phyloP scores from a whole-genome alignment of 30 jellyfish, hydroid and myxozoan species.

The Turritopsis rubra region DNA sequence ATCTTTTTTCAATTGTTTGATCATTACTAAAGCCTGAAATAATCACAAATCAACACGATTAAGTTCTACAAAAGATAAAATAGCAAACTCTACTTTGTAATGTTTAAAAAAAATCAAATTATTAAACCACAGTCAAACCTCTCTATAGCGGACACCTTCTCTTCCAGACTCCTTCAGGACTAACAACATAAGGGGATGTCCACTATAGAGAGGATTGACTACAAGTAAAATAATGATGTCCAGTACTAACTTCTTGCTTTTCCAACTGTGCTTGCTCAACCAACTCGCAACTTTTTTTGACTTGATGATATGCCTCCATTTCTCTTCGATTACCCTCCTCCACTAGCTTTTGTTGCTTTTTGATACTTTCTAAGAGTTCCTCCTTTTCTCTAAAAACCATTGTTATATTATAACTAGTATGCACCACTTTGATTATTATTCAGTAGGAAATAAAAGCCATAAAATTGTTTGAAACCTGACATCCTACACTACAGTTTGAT shows the following conservation, averaged over 20 bases:
- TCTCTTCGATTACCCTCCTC: conserved; percentile 44
- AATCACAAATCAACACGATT: neutral
- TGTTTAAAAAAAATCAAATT: too few species aligned
- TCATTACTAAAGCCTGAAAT: conserved; percentile 2
- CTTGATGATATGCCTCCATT: conserved; percentile 65
- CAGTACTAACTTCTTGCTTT: conserved; percentile 55
- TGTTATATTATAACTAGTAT: neutral
- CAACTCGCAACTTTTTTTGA: conserved; percentile 73
- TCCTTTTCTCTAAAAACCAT: conserved; percentile 40
- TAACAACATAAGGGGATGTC: neutral
- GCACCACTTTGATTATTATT: neutral
- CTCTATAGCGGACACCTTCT: too few species aligned
- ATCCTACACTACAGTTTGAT: too few species aligned
- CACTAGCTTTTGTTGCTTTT: conserved; percentile 44
- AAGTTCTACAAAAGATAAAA: too few species aligned
- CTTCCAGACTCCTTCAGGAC: too few species aligned
- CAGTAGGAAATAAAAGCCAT: too few species aligned
- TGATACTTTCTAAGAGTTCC: conserved; percentile 47
- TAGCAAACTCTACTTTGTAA: too few species aligned
- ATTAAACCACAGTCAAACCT: too few species aligned
- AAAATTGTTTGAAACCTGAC: too few species aligned
- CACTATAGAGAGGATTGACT: neutral
- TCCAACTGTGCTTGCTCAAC: conserved; percentile 72
- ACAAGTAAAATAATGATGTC: neutral
- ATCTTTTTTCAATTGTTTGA: conserved; percentile 23